Percentiles rank a stretch among this genome's conserved stretches.
phyloP scores from a whole-genome alignment of 2,797 vertebrate genomes.

The Merluccius polli region DNA sequence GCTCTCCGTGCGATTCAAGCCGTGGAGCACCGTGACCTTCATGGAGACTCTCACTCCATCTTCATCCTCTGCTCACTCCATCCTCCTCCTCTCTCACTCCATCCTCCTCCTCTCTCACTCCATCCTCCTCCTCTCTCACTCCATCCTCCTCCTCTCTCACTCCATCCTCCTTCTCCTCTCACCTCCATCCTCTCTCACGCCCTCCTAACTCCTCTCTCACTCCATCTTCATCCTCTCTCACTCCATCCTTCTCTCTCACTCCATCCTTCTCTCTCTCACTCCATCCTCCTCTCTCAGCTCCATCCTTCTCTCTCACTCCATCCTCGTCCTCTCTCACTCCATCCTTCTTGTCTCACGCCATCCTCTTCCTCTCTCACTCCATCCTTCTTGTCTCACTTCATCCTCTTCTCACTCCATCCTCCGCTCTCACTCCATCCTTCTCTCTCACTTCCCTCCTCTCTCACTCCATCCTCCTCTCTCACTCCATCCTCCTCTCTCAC shows the following conservation, averaged over 20 bases:
- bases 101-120: constrained; percentile 19
- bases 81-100: constrained; percentile 36
- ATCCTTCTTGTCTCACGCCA: not conserved
- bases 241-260: not conserved
- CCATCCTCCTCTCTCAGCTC: not conserved
- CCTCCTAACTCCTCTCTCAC: constrained; percentile 29
- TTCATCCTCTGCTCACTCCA: constrained; percentile 38
- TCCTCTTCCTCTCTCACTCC: not conserved
- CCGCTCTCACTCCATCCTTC: no score
- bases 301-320: not conserved
- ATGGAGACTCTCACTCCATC: constrained; percentile 52
- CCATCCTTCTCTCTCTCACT: constrained; percentile 16
- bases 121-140: constrained; percentile 11
- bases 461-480: no score
- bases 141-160: not conserved
- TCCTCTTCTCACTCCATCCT: no score
- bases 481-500: no score
- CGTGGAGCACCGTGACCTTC: constrained; percentile 56
- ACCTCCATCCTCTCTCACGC: not conserved
- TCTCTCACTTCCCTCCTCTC: no score
- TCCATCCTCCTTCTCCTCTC: constrained; percentile 18
- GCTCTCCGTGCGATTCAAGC: constrained; percentile 39
- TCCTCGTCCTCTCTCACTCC: not conserved
- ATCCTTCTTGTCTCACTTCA: not conserved
- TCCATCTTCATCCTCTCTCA: constrained; percentile 10